These are phyloP conservation scores for Mus minutoides DNA, from an alignment of 2,797 vertebrate species.

Conservation along the genomic window DNA sequence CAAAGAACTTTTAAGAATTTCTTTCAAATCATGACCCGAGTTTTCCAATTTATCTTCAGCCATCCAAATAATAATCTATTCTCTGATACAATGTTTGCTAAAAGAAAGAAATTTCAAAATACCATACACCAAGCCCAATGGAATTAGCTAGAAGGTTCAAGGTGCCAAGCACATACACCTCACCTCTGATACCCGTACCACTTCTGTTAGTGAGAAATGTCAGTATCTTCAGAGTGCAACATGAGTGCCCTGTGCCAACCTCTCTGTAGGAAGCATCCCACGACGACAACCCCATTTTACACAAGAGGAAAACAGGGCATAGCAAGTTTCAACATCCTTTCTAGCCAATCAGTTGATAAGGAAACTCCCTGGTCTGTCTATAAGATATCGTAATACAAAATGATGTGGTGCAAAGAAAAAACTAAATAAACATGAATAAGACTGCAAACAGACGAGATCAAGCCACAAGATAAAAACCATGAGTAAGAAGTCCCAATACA, in stretches of 20 bases:
- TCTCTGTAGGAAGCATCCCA: neutral
- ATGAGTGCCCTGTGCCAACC: neutral
- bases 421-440: neutral
- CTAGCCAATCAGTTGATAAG: neutral
- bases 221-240: neutral
- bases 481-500: neutral
- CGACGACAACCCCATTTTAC: neutral
- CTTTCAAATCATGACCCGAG: constrained; percentile 39
- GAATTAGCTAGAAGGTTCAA: neutral
- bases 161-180: neutral
- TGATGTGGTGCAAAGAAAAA: neutral
- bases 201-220: neutral
- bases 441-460: constrained; percentile 33
- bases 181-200: neutral
- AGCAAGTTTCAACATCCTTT: neutral
- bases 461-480: neutral
- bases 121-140: neutral
- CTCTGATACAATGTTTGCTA: neutral
- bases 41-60: constrained; percentile 37
- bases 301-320: constrained; percentile 34
- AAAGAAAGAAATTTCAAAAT: neutral
- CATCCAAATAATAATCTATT: neutral
- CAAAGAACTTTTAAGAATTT: neutral
- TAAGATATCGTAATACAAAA: neutral
- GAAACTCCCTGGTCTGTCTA: neutral